Evolutionary conservation across 1,140 invertebrate genomes (phyloP).

Genomic region (Orius laevigatus): DNA sequence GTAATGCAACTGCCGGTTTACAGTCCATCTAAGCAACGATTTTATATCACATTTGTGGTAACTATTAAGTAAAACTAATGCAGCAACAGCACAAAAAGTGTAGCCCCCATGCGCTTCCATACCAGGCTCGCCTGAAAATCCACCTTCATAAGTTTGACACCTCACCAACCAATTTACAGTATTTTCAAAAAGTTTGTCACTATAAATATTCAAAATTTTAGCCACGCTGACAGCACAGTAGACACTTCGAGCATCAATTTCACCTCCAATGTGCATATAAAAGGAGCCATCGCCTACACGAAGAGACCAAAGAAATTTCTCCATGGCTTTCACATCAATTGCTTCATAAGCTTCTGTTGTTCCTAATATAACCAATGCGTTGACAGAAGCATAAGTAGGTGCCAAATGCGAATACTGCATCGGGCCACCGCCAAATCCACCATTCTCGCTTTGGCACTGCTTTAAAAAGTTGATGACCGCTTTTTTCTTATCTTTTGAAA

Average conservation of each 20-base stretch:
- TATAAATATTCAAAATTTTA: conserved; percentile 67
- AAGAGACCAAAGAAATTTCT: conserved; percentile 61
- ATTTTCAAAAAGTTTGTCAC: conserved; percentile 60
- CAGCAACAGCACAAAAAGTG: conserved; percentile 88
- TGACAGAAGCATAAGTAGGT: conserved; percentile 92
- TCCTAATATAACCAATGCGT: conserved; percentile 76
- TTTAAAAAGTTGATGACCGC: conserved; percentile 49
- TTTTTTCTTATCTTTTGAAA: conserved; percentile 46
- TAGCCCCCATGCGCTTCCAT: conserved; percentile 98
- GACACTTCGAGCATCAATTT: conserved; percentile 83
- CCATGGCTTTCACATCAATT: conserved; percentile 62
- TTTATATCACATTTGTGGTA: conserved; percentile 64
- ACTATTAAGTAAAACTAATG: conserved; percentile 65
- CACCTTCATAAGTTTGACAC: conserved; percentile 97
- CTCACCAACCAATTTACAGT: conserved; percentile 71
- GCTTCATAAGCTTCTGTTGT: conserved; percentile 70
- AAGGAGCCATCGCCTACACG: conserved; percentile 77
- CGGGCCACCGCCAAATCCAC: conserved; percentile 90
- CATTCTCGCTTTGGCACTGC: conserved; percentile 60
- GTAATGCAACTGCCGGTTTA: conserved; percentile 73
- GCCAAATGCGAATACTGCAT: conserved; percentile 83
- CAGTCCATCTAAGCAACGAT: conserved; percentile 65
- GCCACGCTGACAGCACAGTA: conserved; percentile 90
- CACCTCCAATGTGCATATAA: conserved; percentile 80
- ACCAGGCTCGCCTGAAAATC: conserved; percentile 84